Evolutionary conservation across 2,888 invertebrate genomes (phyloP).

Genomic region (Agriopis aurantiaria): DNA sequence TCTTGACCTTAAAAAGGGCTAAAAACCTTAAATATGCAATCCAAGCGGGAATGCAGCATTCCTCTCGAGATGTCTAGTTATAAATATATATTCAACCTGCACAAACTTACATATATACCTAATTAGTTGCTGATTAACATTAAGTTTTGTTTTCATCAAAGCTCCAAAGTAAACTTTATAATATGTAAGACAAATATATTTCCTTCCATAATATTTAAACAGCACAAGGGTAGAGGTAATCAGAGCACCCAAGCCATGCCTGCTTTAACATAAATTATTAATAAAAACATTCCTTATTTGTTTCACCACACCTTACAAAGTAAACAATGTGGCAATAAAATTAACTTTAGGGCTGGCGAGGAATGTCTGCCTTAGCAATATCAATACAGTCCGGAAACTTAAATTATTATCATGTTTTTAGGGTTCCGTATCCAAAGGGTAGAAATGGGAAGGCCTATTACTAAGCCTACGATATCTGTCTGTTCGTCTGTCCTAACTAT

Average conservation of each 20-base stretch:
- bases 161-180: too few species aligned
- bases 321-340: constrained; percentile 25
- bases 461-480: too few species aligned
- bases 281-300: constrained; percentile 24
- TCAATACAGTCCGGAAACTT: background rate
- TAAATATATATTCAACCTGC: too few species aligned
- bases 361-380: constrained; percentile 18
- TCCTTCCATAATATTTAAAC: background rate
- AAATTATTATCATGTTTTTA: background rate
- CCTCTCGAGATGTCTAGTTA: too few species aligned
- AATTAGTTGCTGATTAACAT: too few species aligned
- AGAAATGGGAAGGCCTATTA: too few species aligned
- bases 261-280: constrained; percentile 1
- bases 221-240: background rate
- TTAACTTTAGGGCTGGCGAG: constrained; percentile 24
- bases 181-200: background rate
- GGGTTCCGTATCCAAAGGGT: too few species aligned
- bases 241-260: constrained; percentile 13
- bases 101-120: too few species aligned
- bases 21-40: too few species aligned
- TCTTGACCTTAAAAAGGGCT: too few species aligned
- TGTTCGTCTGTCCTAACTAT: too few species aligned
- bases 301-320: constrained; percentile 24
- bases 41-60: too few species aligned
- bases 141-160: background rate